Evolutionary conservation across 2,113 vertebrate genomes (phyloP).

Genomic region (Scomber scombrus): DNA sequence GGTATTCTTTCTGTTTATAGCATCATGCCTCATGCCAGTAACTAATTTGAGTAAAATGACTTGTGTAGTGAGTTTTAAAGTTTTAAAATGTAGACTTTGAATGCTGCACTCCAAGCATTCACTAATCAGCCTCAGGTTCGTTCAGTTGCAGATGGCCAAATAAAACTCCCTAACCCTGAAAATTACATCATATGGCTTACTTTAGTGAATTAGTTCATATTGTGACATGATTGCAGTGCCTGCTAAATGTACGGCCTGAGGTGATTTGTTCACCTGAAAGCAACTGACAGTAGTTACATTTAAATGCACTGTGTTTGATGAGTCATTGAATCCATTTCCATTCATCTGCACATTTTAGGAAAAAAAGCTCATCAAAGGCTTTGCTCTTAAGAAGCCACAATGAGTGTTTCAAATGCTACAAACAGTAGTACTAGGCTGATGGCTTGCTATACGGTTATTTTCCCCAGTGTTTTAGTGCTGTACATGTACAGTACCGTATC

Average conservation of each 20-base stretch:
- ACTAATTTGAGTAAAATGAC: not conserved
- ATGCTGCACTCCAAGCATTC: conserved; percentile 15
- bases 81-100: not conserved
- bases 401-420: conserved; percentile 43
- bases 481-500: conserved; percentile 12
- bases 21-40: conserved; percentile 9
- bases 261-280: conserved; percentile 52
- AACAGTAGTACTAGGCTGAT: conserved; percentile 30
- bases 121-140: not conserved
- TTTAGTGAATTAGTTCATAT: conserved; percentile 32
- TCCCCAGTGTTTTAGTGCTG: not conserved
- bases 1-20: conserved; percentile 25
- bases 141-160: not conserved
- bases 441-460: conserved; percentile 35
- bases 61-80: not conserved
- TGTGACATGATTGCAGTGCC: conserved; percentile 13
- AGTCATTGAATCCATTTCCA: conserved; percentile 80
- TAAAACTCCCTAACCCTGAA: not conserved
- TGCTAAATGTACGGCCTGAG: conserved; percentile 29
- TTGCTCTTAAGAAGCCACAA: conserved; percentile 66
- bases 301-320: conserved; percentile 70
- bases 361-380: conserved; percentile 78
- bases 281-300: conserved; percentile 42
- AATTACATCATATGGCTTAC: conserved; percentile 15
- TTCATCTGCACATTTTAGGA: conserved; percentile 77